A percentile compares a stretch with the other conserved stretches of the same genome.
phyloP scores from a whole-genome alignment of 2,113 vertebrate genomes.

The Thalassarche chlororhynchos region DNA sequence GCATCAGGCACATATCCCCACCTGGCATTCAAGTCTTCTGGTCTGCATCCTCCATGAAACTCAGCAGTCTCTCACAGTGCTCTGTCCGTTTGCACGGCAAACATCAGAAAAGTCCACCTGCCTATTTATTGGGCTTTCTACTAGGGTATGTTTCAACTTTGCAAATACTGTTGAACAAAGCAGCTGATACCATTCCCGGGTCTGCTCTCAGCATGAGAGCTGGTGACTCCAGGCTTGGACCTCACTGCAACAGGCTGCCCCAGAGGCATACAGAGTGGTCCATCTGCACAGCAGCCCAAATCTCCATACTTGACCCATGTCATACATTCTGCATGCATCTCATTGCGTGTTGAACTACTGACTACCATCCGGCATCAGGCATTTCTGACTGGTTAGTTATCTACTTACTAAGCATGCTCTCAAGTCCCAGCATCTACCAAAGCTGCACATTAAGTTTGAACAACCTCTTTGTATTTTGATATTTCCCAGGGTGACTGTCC shows the following conservation, averaged over 20 bases:
- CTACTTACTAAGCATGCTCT: neutral
- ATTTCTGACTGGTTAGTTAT: neutral
- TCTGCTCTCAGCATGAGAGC: neutral
- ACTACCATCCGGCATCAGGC: neutral
- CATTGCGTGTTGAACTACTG: neutral
- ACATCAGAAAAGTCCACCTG: neutral
- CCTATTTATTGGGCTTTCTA: neutral
- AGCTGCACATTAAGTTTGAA: neutral
- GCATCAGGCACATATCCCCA: neutral
- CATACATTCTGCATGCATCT: neutral
- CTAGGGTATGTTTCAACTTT: neutral
- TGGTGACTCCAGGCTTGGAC: neutral
- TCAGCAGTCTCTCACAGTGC: neutral
- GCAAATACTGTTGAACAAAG: neutral
- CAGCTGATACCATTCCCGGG: neutral
- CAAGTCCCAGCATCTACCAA: neutral
- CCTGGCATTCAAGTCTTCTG: neutral
- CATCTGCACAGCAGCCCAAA: neutral
- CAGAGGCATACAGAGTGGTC: accelerated
- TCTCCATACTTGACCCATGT: neutral
- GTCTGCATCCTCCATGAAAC: neutral
- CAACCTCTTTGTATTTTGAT: neutral
- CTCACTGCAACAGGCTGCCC: neutral
- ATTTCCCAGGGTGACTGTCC: neutral
- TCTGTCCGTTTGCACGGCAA: neutral